Base-by-base conservation (phyloP, 2,888 invertebrate species). In the Drosophila maculinotata region DNA sequence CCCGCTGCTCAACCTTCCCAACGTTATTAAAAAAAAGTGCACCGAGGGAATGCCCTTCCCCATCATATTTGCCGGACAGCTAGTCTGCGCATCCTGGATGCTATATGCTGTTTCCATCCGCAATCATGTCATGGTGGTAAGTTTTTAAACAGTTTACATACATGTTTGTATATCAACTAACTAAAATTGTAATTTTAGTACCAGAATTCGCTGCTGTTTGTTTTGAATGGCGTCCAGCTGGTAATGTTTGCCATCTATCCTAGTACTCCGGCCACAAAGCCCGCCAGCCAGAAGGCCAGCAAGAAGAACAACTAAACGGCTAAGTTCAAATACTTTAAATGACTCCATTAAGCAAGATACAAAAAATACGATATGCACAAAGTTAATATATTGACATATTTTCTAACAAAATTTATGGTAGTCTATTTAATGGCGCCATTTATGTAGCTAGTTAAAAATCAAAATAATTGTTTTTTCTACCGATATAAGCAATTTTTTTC, bases 21-120 rank as follows among this genome's bases (percentile, higher is more conserved):
- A 95, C 58, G 95, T 98, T 53, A 94, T 98, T 28, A 93, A 92
- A 86, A 95, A 95, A 12, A 94, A 96, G 92, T 97, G 96, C 90
- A 96, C 98, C 0, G 96, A 95, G 66, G 94, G 95, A 31, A 93
- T 99, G 91, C 98, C 98, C 4, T 96, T 98, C 90, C 96, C 97
- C 7, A 93, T 98, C 60, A 97, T 97, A 84, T 91, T 96, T 30
- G 95, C 96, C 76, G 97, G 96, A 70, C 94, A 96, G 26, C 86
- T 97, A 5, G 97, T 98, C n/a, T 73, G 88, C 14, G 64, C 78
- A 2, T 79, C 90, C 10, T 92, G 92, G 92, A 73, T 89, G 38
- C 25, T 89, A 1, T 91, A 92, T 63, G 92, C 90, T 1, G 62
- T 91, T 14, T 90, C 91, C 3, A 88, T 91, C 12, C 80, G 83